Base-by-base conservation (phyloP, 2,797 vertebrate genomes). In the Emys orbicularis region DNA sequence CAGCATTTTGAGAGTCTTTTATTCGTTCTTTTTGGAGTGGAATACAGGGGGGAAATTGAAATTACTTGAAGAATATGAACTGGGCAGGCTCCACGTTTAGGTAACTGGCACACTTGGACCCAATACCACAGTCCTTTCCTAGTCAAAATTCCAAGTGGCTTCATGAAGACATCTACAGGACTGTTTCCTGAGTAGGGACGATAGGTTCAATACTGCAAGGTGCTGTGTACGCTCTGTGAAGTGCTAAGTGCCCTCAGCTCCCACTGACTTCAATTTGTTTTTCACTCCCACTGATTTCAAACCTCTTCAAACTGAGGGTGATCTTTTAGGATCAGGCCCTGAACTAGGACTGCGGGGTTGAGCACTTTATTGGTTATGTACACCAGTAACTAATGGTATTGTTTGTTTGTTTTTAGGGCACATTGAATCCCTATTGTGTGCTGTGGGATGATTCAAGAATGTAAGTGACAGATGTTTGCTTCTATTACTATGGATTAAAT, bases 381-480 rank as follows among this genome's bases (percentile, higher is more conserved):
- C 92, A 53, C 0, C 0, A n/a, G 6, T 83, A 88, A 96, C 86
- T 88, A 91, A 96, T 68, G 72, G 6, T 1, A 92, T 89, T 90
- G 27, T 95, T 83, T 93, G 11, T 98, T 98, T 97, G 98, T 95
- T 98, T 98, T 93, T 98, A 99, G 99, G 99, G 99, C 91, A 99
- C 99, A 72, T 97, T 99, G 98, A 99, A 99, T 97, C 99, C 99
- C 37, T 99, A 99, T 98, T 99, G 99, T 97, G 99, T 99, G 77
- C 98, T 99, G 90, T 99, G 99, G 99, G 99, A 99, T 98, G 99
- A 98, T 98, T 98, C 97, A 96, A 98, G 98, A 98, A 99, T 98
- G 99, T 99, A 99, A 99, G 99, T 99, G 96, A 88, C 84, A 89
- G 76, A 87, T 96, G 65, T 96, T 98, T 98, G 81, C n/a, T 97